Base-by-base conservation (phyloP, 1,140 invertebrate species). In the Chelonus insularis region DNA sequence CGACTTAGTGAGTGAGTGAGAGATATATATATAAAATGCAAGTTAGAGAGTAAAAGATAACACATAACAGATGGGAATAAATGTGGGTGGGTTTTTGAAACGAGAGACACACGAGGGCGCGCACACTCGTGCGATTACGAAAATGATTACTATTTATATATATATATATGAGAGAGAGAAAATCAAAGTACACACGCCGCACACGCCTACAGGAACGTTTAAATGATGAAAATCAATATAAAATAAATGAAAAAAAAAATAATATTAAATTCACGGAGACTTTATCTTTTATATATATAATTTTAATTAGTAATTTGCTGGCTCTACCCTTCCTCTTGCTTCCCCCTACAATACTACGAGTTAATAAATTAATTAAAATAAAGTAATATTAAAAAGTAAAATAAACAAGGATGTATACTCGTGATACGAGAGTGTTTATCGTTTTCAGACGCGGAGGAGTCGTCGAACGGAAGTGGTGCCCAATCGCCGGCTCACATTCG, bases 311-410 rank as follows among this genome's bases (percentile, higher is more conserved):
- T 79, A 58, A 54, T 78, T 78, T 79, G 78, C 78, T 80, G 78
- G 78, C 78, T 80, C 78, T 80, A 80, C 78, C 78, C 77, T 80
- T 80, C 77, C 76, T 78, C 75, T 80, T 79, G 78, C 77, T 80
- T 80, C 77, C 78, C 78, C 77, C 76, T 76, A 78, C 73, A 78
- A 43, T 43, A 57, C 36, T 66, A 23, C n/a, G 1, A 48, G 23
- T 21, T 41, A 41, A 25, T 58, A 34, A 37, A 20, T 57, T 23
- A 57, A 56, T 61, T 36, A 32, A 37, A 18, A n/a, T 20, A 14
- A 12, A 47, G 25, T 4, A 50, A 32, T 8, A 48, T 16, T 32
- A 21, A 43, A 51, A 39, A 52, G 20, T 32, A 29, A 58, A 34
- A 20, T 21, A n/a, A 18, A 12, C n/a, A 9, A 36, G 36, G 18